Percentiles rank a stretch among this genome's conserved stretches.
Evolutionary conservation across 2,113 vertebrate genomes (phyloP).

Genomic region (Chaenogobius annularis): DNA sequence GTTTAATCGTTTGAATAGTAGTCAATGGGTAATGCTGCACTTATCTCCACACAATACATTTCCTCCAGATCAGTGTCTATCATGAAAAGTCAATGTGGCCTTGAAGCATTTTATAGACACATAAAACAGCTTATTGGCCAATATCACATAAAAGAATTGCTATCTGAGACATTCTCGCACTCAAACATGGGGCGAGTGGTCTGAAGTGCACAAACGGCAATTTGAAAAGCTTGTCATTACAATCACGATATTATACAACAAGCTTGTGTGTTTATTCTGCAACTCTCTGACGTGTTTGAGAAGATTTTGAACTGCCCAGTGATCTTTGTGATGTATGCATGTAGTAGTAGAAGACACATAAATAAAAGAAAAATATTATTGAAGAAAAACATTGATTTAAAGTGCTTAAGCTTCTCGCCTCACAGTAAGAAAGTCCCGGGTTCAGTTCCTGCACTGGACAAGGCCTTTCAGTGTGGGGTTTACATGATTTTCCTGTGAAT

Average conservation of each 20-base stretch:
- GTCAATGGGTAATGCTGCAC: conserved; percentile 49
- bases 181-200: conserved; percentile 18
- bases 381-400: not conserved
- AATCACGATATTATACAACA: conserved; percentile 7
- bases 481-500: no score
- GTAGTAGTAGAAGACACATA: not conserved
- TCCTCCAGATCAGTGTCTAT: conserved; percentile 34
- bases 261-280: not conserved
- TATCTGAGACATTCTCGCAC: conserved; percentile 25
- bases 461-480: no score
- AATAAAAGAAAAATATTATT: not conserved
- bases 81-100: conserved; percentile 56
- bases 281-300: not conserved
- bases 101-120: conserved; percentile 65
- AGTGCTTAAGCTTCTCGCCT: no score
- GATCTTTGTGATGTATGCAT: not conserved
- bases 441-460: no score
- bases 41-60: conserved; percentile 50
- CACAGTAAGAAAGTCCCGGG: no score
- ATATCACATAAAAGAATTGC: conserved; percentile 62
- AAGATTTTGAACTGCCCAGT: not conserved
- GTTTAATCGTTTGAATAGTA: conserved; percentile 8
- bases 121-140: conserved; percentile 67
- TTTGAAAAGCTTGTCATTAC: conserved; percentile 17
- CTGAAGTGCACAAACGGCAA: conserved; percentile 26